phyloP scores from a whole-genome alignment of 2,113 vertebrate species.

The Gulo gulo region DNA sequence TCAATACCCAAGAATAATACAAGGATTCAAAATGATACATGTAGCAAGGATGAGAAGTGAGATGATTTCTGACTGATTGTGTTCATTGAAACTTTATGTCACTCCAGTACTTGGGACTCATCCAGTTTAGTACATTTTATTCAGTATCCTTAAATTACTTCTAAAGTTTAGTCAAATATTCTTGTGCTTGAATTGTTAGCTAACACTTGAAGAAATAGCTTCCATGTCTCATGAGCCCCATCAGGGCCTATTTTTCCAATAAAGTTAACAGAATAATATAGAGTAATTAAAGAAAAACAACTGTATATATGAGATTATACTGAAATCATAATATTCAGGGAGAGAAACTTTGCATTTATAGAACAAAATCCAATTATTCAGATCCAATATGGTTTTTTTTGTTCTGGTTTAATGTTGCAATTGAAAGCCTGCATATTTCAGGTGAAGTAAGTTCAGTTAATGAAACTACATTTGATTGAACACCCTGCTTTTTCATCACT shows the following conservation, averaged over 20 bases:
- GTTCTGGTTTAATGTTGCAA: not conserved
- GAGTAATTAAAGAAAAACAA: conserved; percentile 7
- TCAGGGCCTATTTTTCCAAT: not conserved
- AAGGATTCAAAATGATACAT: conserved; percentile 34
- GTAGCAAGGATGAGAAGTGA: not conserved
- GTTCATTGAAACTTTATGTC: conserved; percentile 30
- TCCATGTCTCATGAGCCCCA: not conserved
- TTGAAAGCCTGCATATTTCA: not conserved
- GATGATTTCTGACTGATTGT: conserved; percentile 34
- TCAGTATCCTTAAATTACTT: conserved; percentile 47
- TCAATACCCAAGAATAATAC: conserved; percentile 7
- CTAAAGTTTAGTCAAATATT: conserved; percentile 37
- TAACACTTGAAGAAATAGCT: not conserved
- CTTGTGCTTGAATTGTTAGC: conserved; percentile 24
- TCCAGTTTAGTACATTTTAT: conserved; percentile 15
- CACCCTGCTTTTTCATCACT: not conserved
- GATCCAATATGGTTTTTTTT: not conserved
- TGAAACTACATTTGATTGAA: not conserved
- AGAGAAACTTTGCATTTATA: not conserved
- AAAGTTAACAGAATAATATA: not conserved
- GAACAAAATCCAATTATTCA: not conserved
- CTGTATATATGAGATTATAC: not conserved
- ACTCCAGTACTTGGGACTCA: conserved; percentile 31
- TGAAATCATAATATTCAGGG: not conserved
- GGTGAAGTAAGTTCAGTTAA: not conserved